Conservation (phyloP, 2,113 vertebrate genomes). For the Penelope pileata region DNA sequence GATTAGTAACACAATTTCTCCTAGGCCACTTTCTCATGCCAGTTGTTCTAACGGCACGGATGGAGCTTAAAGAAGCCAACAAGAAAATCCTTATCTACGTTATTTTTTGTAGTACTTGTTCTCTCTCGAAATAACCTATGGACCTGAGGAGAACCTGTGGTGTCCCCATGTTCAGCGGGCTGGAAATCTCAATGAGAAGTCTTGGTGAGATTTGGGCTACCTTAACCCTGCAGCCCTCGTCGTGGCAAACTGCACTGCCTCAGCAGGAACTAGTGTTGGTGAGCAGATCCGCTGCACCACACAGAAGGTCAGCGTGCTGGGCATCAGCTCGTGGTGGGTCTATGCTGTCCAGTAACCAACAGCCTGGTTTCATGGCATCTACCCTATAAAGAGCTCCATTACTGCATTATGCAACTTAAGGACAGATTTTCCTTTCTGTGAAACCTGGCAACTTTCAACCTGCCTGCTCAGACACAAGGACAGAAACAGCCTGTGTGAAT, state of each 20-base stretch:
- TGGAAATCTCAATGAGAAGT: neutral
- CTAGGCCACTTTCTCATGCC: neutral
- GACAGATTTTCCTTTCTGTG: neutral
- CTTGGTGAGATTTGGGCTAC: neutral
- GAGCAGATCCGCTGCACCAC: neutral
- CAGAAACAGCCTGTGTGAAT: neutral
- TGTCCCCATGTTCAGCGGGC: neutral
- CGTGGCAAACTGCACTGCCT: neutral
- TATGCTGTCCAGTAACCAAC: neutral
- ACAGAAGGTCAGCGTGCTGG: neutral
- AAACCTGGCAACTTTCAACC: neutral
- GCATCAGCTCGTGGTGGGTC: neutral
- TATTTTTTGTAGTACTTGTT: neutral
- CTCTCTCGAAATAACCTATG: neutral
- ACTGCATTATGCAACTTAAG: neutral
- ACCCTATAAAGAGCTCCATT: neutral
- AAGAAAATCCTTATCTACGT: neutral
- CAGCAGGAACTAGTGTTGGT: neutral
- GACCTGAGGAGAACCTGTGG: neutral
- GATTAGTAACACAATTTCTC: neutral
- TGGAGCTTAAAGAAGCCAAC: neutral
- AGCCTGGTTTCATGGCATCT: neutral
- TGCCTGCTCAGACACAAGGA: fast-evolving
- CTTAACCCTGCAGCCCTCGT: neutral
- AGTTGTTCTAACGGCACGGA: neutral